A percentile compares a stretch with the other conserved stretches of the same genome.
phyloP scores from a whole-genome alignment of 2,888 invertebrate genomes.

The Diarsia brunnea region DNA sequence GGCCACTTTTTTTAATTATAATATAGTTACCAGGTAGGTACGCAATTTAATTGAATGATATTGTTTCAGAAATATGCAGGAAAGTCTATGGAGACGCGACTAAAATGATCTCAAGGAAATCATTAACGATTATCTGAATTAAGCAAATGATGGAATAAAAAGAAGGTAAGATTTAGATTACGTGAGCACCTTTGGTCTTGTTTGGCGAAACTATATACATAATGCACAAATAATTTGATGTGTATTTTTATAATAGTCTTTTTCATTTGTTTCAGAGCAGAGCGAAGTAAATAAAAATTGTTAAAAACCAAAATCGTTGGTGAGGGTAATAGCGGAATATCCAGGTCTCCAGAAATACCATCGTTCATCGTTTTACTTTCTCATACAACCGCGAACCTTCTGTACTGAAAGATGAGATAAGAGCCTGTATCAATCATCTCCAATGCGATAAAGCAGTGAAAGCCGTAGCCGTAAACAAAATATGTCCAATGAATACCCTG shows the following conservation, averaged over 20 bases:
- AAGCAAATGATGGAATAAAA: not conserved
- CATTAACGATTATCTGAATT: not conserved
- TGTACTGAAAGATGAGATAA: no score
- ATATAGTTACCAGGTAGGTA: no score
- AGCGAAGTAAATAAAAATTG: not conserved
- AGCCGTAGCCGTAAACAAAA: no score
- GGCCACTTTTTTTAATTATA: no score
- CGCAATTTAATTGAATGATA: not conserved
- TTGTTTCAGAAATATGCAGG: not conserved
- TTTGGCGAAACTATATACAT: not conserved
- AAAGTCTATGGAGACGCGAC: not conserved
- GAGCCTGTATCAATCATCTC: no score
- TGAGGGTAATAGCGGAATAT: constrained; percentile 16
- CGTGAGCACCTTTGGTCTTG: not conserved
- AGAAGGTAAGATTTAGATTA: not conserved
- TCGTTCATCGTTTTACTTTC: constrained; percentile 21
- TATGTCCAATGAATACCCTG: no score
- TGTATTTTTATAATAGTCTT: not conserved
- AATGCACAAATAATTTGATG: not conserved
- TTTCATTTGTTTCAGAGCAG: not conserved
- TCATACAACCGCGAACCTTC: no score
- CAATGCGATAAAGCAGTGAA: no score
- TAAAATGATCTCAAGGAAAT: not conserved
- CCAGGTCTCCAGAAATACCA: constrained; percentile 18
- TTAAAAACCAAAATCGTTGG: constrained; percentile 1